Evolutionary conservation across 1,140 invertebrate genomes (phyloP).

Genomic region (Phenacoccus solenopsis): DNA sequence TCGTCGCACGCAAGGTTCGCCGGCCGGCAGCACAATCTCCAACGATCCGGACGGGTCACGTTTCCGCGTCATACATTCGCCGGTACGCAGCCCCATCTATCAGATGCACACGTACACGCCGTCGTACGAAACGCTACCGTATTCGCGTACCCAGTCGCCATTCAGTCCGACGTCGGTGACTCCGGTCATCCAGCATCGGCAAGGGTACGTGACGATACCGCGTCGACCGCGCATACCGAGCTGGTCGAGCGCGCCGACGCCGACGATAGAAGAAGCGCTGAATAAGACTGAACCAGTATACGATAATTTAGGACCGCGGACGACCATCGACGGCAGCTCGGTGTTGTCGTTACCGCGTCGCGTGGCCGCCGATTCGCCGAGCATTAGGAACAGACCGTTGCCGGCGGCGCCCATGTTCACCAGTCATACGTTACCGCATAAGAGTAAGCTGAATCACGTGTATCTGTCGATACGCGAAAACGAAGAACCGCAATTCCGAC

Average conservation of each 20-base stretch:
- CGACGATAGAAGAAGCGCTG: slow-evolving; percentile 42
- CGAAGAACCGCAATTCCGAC: slow-evolving; percentile 43
- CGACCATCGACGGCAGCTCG: slow-evolving; percentile 73
- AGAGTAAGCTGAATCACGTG: slow-evolving; percentile 38
- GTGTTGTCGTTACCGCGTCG: slow-evolving; percentile 55
- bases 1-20: slow-evolving; percentile 47
- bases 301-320: slow-evolving; percentile 76
- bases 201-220: slow-evolving; percentile 72
- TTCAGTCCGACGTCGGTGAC: slow-evolving; percentile 43
- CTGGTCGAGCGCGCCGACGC: slow-evolving; percentile 53
- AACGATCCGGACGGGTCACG: slow-evolving; percentile 50
- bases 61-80: slow-evolving; percentile 36
- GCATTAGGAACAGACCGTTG: slow-evolving; percentile 70
- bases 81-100: slow-evolving; percentile 41
- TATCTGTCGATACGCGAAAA: slow-evolving; percentile 33
- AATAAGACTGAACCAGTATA: slow-evolving; percentile 52
- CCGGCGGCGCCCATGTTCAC: slow-evolving; percentile 68
- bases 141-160: slow-evolving; percentile 56
- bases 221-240: slow-evolving; percentile 64
- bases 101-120: slow-evolving; percentile 32
- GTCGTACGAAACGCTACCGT: slow-evolving; percentile 48
- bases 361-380: slow-evolving; percentile 27
- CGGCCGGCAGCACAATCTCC: slow-evolving; percentile 56
- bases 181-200: slow-evolving; percentile 46
- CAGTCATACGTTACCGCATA: slow-evolving; percentile 61